Evolutionary conservation across 2,888 invertebrate genomes (phyloP).

Genomic region (Steinernema hermaphroditum): DNA sequence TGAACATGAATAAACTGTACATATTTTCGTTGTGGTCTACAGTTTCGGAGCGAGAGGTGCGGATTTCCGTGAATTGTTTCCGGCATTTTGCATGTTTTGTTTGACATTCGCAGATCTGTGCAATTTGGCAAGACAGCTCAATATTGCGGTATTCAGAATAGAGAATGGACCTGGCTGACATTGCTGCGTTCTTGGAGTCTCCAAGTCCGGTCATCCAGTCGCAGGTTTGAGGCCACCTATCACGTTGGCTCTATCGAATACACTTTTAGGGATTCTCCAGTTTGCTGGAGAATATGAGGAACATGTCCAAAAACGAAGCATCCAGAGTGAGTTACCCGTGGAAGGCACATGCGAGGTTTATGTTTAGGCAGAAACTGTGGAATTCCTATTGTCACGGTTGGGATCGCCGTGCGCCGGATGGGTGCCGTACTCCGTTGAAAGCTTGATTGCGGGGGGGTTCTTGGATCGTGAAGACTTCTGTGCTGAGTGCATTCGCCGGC

Average conservation of each 20-base stretch:
- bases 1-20: neutral
- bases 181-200: neutral
- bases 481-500: neutral
- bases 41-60: neutral
- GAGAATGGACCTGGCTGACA: conserved; percentile 9
- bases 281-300: neutral
- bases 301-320: neutral
- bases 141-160: too few species aligned
- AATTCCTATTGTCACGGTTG: neutral
- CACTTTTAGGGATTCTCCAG: neutral
- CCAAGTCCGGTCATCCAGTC: neutral
- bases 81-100: neutral
- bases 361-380: neutral
- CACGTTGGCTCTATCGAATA: neutral
- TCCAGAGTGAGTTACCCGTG: neutral
- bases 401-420: neutral
- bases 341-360: neutral
- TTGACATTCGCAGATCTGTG: too few species aligned
- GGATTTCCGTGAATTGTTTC: conserved; percentile 7
- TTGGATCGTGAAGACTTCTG: neutral
- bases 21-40: neutral
- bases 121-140: too few species aligned
- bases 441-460: neutral
- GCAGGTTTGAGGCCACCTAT: neutral
- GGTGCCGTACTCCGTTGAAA: neutral